Percentiles rank a stretch among this genome's conserved stretches.
phyloP scores from a whole-genome alignment of 1,140 invertebrate genomes.

The Drosophila insularis region DNA sequence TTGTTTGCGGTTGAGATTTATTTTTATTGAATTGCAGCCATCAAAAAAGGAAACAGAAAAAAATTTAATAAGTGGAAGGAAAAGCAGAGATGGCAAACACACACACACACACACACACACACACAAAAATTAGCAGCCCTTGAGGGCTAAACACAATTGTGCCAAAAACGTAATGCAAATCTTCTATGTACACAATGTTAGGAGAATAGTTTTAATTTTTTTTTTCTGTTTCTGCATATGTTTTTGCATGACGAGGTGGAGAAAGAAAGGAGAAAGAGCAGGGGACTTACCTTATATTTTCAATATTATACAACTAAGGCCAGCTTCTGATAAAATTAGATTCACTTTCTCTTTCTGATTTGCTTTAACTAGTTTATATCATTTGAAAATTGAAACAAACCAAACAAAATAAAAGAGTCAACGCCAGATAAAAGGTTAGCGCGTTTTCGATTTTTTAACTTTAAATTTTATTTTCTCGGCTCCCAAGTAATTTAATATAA shows the following conservation, averaged over 20 bases:
- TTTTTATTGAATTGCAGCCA: slow-evolving; percentile 69
- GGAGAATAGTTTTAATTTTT: background rate
- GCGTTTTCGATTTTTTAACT: too few species aligned
- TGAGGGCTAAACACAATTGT: slow-evolving; percentile 30
- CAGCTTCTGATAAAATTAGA: too few species aligned
- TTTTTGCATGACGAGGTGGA: background rate
- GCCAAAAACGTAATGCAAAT: slow-evolving; percentile 8
- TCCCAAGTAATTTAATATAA: too few species aligned
- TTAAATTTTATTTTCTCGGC: too few species aligned
- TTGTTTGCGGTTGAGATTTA: slow-evolving; percentile 76
- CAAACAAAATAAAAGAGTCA: too few species aligned
- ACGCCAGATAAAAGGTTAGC: too few species aligned
- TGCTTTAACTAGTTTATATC: too few species aligned
- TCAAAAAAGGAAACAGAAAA: slow-evolving; percentile 1
- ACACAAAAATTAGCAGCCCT: slow-evolving; percentile 47
- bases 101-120: background rate
- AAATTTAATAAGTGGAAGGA: slow-evolving; percentile 20
- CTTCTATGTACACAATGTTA: slow-evolving; percentile 9
- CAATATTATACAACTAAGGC: too few species aligned
- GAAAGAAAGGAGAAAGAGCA: too few species aligned
- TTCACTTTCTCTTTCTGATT: too few species aligned
- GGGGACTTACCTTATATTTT: too few species aligned
- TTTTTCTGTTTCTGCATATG: slow-evolving; percentile 8
- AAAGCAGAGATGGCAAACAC: slow-evolving; percentile 11
- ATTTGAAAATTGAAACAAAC: too few species aligned